A percentile compares a stretch with the other conserved stretches of the same genome.
Conservation (phyloP, 2,888 invertebrate genomes). For the Macaria notata region DNA sequence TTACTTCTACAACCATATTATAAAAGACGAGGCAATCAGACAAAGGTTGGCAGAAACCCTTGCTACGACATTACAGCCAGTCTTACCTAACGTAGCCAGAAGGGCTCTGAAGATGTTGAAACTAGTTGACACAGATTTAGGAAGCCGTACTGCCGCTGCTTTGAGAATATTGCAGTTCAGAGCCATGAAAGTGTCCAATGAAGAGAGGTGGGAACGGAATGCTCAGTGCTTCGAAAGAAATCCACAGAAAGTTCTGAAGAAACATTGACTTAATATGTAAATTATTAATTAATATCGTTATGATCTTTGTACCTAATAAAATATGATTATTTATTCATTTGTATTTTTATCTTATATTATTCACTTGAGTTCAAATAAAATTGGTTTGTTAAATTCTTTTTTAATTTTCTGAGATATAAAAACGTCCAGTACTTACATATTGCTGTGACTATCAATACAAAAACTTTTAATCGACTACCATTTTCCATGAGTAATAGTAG, state of each 20-base stretch:
- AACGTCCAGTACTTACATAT: too few species aligned
- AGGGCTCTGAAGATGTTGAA: slow-evolving; percentile 89
- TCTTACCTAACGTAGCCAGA: slow-evolving; percentile 65
- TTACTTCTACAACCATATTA: slow-evolving; percentile 85
- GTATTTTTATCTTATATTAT: too few species aligned
- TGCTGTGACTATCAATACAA: too few species aligned
- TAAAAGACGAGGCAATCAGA: slow-evolving; percentile 78
- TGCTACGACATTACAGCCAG: slow-evolving; percentile 18
- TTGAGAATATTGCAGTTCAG: slow-evolving; percentile 23
- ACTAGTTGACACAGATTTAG: slow-evolving; percentile 88
- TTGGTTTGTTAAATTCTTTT: too few species aligned
- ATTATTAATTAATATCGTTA: background rate
- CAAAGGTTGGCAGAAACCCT: slow-evolving; percentile 21
- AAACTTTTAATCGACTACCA: too few species aligned
- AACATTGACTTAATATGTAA: background rate
- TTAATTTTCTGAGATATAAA: too few species aligned
- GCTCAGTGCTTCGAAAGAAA: slow-evolving; percentile 24
- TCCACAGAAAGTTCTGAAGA: slow-evolving; percentile 5
- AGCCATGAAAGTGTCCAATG: slow-evolving; percentile 11
- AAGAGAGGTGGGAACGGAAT: slow-evolving; percentile 15
- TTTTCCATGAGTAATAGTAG: too few species aligned
- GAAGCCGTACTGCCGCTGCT: slow-evolving; percentile 78
- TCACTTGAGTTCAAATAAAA: too few species aligned
- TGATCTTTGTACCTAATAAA: background rate
- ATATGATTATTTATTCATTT: background rate